Evolutionary conservation across 2,888 invertebrate species (phyloP).

Genomic region (Macrophya annulata): DNA sequence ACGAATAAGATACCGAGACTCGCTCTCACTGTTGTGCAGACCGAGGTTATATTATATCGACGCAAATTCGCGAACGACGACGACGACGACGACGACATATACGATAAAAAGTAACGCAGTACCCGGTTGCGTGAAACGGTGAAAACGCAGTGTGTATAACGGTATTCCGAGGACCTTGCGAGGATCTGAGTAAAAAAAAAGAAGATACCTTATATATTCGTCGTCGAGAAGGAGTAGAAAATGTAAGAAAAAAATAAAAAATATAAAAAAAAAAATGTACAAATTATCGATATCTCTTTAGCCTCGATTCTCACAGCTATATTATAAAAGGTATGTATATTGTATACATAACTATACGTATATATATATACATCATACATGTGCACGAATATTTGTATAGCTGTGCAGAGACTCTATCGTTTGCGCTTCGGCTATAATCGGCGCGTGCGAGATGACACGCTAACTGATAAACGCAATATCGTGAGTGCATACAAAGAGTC

Average conservation of each 20-base stretch:
- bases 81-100: neutral
- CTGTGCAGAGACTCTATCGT: constrained; percentile 3
- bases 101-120: constrained; percentile 23
- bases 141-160: constrained; percentile 33
- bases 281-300: constrained; percentile 31
- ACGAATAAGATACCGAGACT: neutral
- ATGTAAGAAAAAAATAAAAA: neutral
- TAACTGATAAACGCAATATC: constrained; percentile 28
- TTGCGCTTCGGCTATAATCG: neutral
- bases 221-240: neutral
- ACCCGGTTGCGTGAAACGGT: constrained; percentile 45
- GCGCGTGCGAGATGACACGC: constrained; percentile 34
- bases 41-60: constrained; percentile 9
- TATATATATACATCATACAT: neutral
- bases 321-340: neutral
- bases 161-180: constrained; percentile 9
- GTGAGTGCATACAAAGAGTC: neutral
- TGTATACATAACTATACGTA: neutral
- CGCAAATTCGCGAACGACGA: neutral
- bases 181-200: constrained; percentile 28
- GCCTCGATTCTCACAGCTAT: constrained; percentile 18
- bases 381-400: neutral
- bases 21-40: neutral
- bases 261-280: neutral
- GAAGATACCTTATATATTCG: constrained; percentile 19